A percentile compares a stretch with the other conserved stretches of the same genome.
These are phyloP conservation scores for Etheostoma spectabile DNA, from an alignment of 2,113 vertebrate genomes.

Conservation along the genomic window DNA sequence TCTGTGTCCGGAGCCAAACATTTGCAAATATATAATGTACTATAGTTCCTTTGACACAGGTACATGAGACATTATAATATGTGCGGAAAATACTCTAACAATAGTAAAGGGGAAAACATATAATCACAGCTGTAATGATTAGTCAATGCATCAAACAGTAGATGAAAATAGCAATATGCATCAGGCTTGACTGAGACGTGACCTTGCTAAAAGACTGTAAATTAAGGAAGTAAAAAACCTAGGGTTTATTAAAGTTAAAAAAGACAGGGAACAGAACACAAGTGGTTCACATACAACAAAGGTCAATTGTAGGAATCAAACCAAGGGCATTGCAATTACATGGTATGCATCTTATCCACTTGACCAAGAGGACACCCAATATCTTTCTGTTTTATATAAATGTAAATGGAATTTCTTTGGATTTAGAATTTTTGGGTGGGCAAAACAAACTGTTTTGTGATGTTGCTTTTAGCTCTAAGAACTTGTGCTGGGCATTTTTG, in stretches of 20 bases:
- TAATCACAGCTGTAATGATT: neutral
- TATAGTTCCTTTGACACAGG: conserved; percentile 17
- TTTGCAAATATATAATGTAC: conserved; percentile 42
- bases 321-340: neutral
- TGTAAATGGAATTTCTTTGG: neutral
- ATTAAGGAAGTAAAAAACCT: too few species aligned
- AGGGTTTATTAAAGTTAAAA: too few species aligned
- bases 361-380: neutral
- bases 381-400: neutral
- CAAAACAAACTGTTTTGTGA: neutral
- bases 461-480: neutral
- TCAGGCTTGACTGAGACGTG: too few species aligned
- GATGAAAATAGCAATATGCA: neutral
- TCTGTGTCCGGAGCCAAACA: conserved; percentile 30
- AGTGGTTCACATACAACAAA: too few species aligned
- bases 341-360: neutral
- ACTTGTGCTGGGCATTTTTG: neutral
- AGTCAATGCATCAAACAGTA: neutral
- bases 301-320: too few species aligned
- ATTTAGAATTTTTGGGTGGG: neutral
- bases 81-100: neutral
- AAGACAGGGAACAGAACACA: too few species aligned
- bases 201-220: too few species aligned
- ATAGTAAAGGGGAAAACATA: conserved; percentile 4
- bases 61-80: neutral